Evolutionary conservation across 2,113 vertebrate genomes (phyloP), one percentile per base, ranked within the genome.

Genomic region (Strix aluco): DNA sequence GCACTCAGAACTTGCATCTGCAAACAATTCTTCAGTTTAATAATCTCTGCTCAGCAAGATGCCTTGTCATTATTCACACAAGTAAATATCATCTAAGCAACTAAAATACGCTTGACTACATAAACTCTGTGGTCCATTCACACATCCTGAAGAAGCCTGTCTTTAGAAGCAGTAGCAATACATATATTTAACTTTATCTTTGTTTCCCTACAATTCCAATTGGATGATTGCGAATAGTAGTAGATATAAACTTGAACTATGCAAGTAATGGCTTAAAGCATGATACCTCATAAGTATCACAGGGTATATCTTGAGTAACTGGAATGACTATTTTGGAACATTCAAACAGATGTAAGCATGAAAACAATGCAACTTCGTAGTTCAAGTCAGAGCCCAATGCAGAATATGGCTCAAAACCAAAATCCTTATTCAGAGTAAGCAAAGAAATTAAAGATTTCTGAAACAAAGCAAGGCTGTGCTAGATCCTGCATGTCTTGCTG

Each of bases 11-110:
- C 32, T 51, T 75, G 19, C 52, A 85, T 36, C 55, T 89, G 84
- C 84, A 90, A 85, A 61, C 70, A 36, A 88, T 88, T 72, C 69
- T 62, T 90, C 87, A 95, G 65, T 62, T 86, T 81, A 91, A 89
- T 71, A 88, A 79, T 21, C 62, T 63, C 47, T 87, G 73, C 44
- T 44, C 70, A 91, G 89, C 30, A 54, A 91, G 73, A 49, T 66
- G 15, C 70, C 42, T 94, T 1, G 0, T 55, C 63, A 7, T 81
- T 85, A 85, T n/a, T 73, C 91, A 85, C 46, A 46, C 12, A 47
- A 88, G 46, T 21, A 80, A 94, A 15, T 30, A 61, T 15, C 59
- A 75, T 6, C 49, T 3, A 4, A 84, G 77, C 49, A 90, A 47
- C 27, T 38, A 75, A 83, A 86, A 88, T 22, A 55, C 3, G 0